phyloP scores from a whole-genome alignment of 92 coral and sea anemone species.

The Meandrina meandrites region DNA sequence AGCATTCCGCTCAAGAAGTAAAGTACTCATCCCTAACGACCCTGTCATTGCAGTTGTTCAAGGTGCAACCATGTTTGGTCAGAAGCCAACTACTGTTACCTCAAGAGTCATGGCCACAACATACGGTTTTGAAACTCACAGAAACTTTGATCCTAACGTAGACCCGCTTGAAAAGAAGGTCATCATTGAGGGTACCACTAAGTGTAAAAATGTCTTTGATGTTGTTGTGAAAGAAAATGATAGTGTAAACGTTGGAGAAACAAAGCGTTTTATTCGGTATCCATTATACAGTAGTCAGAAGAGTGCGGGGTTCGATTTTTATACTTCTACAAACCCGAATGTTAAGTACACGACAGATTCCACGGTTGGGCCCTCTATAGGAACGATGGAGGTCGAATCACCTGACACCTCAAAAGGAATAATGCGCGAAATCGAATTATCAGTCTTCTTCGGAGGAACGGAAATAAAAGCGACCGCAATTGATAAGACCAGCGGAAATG shows the following conservation, averaged over 20 bases:
- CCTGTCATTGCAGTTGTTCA: background rate
- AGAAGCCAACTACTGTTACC: background rate
- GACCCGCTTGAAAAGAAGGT: too few relatives aligned
- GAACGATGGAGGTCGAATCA: background rate
- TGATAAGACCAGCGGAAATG: background rate
- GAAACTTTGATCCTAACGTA: too few relatives aligned
- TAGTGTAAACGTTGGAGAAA: background rate
- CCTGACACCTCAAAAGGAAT: background rate
- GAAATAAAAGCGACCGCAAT: too few relatives aligned
- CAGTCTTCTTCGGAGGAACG: background rate
- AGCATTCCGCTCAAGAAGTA: background rate
- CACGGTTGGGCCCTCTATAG: background rate
- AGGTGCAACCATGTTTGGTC: constrained; percentile 25
- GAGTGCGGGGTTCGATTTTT: background rate
- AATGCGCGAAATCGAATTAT: background rate
- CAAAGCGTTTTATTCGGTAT: background rate
- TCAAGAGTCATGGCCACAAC: too few relatives aligned
- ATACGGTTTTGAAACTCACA: too few relatives aligned
- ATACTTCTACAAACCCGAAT: background rate
- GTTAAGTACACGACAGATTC: background rate
- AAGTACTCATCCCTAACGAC: constrained; percentile 9
- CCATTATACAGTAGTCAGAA: background rate
- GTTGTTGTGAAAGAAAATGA: background rate
- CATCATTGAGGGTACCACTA: background rate
- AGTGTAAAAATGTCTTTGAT: background rate